Conservation (phyloP, 92 coral and sea anemone species). For the Epizoanthus fatuus region DNA sequence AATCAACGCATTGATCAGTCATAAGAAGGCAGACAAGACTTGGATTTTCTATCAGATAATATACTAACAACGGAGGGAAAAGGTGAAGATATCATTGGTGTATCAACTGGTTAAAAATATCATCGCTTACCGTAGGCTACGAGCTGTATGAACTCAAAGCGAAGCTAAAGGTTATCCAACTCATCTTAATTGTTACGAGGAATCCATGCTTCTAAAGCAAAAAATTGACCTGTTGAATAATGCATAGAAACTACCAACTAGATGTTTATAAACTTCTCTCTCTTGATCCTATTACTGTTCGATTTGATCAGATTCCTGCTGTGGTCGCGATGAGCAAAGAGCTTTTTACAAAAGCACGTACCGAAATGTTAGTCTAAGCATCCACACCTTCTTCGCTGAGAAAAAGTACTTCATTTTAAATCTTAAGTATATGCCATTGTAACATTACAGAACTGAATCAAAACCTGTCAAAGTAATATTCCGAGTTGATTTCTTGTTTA, state of each 20-base stretch:
- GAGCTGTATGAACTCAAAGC: slow-evolving; percentile 15
- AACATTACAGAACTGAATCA: background rate
- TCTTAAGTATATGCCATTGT: background rate
- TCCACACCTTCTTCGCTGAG: background rate
- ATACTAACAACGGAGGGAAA: background rate
- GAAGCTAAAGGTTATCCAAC: background rate
- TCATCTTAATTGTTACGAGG: background rate
- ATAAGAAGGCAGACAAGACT: background rate
- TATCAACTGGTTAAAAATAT: background rate
- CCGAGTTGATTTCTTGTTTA: background rate
- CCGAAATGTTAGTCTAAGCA: background rate
- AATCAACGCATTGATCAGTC: background rate
- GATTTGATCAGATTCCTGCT: background rate
- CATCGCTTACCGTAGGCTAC: slow-evolving; percentile 5
- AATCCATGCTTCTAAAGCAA: slow-evolving; percentile 21
- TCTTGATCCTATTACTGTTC: slow-evolving; percentile 12
- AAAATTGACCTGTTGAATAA: slow-evolving; percentile 17
- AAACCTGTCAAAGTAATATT: slow-evolving; percentile 28
- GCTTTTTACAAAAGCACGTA: background rate
- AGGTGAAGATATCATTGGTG: background rate
- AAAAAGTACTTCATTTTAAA: background rate
- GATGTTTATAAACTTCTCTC: slow-evolving; percentile 16
- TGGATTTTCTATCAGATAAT: background rate
- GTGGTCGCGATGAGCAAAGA: background rate
- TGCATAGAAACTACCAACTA: background rate